A percentile compares a stretch with the other conserved stretches of the same genome.
Evolutionary conservation across 2,888 invertebrate species (phyloP).

Genomic region (Tyria jacobaeae): DNA sequence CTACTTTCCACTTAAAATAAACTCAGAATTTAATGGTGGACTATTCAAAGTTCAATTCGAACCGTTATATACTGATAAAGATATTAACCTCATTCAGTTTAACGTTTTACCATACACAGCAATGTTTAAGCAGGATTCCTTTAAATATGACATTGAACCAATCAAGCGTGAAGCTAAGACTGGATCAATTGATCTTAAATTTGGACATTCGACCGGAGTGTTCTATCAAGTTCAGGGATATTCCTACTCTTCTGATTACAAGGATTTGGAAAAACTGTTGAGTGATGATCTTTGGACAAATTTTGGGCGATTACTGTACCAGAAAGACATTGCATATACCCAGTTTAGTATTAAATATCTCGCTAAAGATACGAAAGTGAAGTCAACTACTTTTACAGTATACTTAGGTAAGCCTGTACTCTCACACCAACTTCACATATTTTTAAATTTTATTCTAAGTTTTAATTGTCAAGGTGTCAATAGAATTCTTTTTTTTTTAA

Average conservation of each 20-base stretch:
- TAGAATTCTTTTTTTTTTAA: too few species aligned
- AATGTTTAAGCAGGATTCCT: constrained; percentile 81
- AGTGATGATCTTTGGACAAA: constrained; percentile 49
- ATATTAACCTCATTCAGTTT: constrained; percentile 84
- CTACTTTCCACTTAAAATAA: constrained; percentile 83
- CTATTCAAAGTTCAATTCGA: constrained; percentile 78
- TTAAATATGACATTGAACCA: constrained; percentile 54
- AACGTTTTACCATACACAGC: constrained; percentile 89
- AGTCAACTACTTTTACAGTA: constrained; percentile 70
- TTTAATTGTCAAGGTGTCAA: too few species aligned
- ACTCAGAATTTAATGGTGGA: constrained; percentile 72
- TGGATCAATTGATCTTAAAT: constrained; percentile 60
- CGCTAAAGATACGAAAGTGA: constrained; percentile 74
- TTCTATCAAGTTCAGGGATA: constrained; percentile 82
- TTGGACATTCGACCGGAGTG: constrained; percentile 83
- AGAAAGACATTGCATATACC: constrained; percentile 78
- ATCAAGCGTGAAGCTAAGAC: constrained; percentile 58
- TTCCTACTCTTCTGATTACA: constrained; percentile 80
- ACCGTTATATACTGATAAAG: constrained; percentile 79
- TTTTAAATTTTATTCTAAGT: neutral
- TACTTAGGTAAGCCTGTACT: constrained; percentile 66
- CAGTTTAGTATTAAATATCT: constrained; percentile 81
- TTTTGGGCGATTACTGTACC: constrained; percentile 58
- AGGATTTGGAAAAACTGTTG: constrained; percentile 64
- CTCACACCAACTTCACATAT: neutral